Evolutionary conservation across 2,797 vertebrate genomes (phyloP).

Genomic region (Sarcophilus harrisii): DNA sequence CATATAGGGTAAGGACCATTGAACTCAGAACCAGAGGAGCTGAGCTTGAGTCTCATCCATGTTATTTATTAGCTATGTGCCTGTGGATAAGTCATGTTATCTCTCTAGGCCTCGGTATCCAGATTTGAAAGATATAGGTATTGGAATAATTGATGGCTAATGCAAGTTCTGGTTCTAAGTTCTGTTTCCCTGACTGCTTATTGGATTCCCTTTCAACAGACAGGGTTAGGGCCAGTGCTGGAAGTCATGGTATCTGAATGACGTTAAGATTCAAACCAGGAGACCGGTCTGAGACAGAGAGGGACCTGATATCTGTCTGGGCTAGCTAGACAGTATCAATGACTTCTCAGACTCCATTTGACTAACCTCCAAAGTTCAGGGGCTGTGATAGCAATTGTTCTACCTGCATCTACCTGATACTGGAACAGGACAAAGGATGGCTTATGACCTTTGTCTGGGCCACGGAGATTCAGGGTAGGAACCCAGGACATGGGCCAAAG

Average conservation of each 20-base stretch:
- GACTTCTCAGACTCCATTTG: background rate
- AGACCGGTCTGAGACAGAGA: background rate
- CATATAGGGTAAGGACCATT: background rate
- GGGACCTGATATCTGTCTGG: background rate
- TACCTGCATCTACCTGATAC: too few species aligned
- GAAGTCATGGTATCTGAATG: background rate
- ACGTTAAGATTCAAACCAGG: background rate
- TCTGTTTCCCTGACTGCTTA: background rate
- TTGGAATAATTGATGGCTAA: background rate
- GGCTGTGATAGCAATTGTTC: background rate
- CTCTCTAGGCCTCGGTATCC: background rate
- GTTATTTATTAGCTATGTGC: background rate
- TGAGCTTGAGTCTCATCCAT: background rate
- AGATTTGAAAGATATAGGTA: background rate
- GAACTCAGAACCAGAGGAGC: background rate
- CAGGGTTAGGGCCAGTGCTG: background rate
- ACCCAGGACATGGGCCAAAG: background rate
- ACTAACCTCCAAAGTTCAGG: background rate
- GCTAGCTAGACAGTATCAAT: background rate
- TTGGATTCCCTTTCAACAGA: background rate
- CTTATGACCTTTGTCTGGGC: background rate
- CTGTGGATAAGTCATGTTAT: background rate
- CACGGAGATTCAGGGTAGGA: background rate
- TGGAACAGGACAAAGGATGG: background rate
- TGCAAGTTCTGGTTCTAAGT: background rate